Conservation (phyloP, 53 echinoderm and acorn worm genomes). For the Stichopus horrens region DNA sequence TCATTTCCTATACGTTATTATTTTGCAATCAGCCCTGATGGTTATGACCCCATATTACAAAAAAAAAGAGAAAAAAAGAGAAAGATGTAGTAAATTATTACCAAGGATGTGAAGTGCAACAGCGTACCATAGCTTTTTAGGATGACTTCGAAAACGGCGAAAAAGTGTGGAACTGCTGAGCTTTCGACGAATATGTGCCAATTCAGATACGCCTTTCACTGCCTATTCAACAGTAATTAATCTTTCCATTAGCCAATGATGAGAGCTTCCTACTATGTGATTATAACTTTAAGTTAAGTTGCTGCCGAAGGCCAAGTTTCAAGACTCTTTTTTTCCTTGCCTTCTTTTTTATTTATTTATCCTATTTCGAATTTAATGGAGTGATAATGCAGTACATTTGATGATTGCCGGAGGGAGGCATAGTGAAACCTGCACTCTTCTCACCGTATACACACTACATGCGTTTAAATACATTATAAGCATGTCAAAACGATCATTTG, state of each 20-base stretch:
- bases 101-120: too few species aligned
- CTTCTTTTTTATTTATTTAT: background rate
- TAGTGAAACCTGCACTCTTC: background rate
- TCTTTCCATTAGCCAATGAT: background rate
- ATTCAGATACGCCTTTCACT: background rate
- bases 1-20: background rate
- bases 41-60: too few species aligned
- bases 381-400: background rate
- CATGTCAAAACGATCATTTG: too few species aligned
- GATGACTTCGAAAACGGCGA: too few species aligned
- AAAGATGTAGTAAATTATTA: too few species aligned
- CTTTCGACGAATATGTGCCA: background rate
- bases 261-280: background rate
- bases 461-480: too few species aligned
- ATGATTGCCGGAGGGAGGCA: background rate
- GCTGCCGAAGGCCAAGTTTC: background rate
- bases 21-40: background rate
- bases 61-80: too few species aligned
- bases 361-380: background rate
- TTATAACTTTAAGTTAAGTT: background rate
- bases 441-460: too few species aligned
- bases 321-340: background rate
- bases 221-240: background rate
- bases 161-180: too few species aligned
- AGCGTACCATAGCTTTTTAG: too few species aligned